Percentiles rank a stretch among this genome's conserved stretches.
Conservation (phyloP, 2,888 invertebrate genomes). For the Epinotia demarniana region DNA sequence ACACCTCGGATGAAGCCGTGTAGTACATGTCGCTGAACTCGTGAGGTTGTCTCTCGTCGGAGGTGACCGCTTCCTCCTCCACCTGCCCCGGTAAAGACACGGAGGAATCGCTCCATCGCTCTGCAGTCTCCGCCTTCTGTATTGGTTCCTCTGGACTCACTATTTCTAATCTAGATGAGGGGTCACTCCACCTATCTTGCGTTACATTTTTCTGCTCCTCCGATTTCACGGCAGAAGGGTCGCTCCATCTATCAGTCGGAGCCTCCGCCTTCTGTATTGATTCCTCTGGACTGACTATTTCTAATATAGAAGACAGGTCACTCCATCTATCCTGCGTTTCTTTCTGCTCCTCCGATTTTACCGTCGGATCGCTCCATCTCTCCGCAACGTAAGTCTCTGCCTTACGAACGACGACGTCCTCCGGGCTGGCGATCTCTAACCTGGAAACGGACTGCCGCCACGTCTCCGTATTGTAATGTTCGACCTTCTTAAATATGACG, state of each 20-base stretch:
- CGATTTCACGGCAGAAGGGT: slow-evolving; percentile 37
- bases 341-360: not conserved
- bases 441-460: slow-evolving; percentile 48
- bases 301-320: slow-evolving; percentile 48
- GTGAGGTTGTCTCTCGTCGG: slow-evolving; percentile 58
- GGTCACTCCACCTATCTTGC: slow-evolving; percentile 33
- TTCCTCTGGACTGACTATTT: slow-evolving; percentile 43
- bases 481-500: slow-evolving; percentile 40
- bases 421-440: slow-evolving; percentile 58
- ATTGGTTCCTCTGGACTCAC: slow-evolving; percentile 36
- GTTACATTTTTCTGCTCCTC: not conserved
- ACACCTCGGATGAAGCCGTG: slow-evolving; percentile 77
- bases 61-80: slow-evolving; percentile 56
- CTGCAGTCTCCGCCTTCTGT: slow-evolving; percentile 46
- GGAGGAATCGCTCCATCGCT: slow-evolving; percentile 63
- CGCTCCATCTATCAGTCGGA: slow-evolving; percentile 60
- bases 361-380: slow-evolving; percentile 50
- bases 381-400: slow-evolving; percentile 59
- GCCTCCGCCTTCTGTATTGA: slow-evolving; percentile 27
- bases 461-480: slow-evolving; percentile 41
- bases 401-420: slow-evolving; percentile 58
- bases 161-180: slow-evolving; percentile 49
- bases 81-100: slow-evolving; percentile 57
- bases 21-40: slow-evolving; percentile 75
- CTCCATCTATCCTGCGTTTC: slow-evolving; percentile 30